Evolutionary conservation across 2,113 vertebrate genomes (phyloP).

Genomic region (Hyperopisus bebe): DNA sequence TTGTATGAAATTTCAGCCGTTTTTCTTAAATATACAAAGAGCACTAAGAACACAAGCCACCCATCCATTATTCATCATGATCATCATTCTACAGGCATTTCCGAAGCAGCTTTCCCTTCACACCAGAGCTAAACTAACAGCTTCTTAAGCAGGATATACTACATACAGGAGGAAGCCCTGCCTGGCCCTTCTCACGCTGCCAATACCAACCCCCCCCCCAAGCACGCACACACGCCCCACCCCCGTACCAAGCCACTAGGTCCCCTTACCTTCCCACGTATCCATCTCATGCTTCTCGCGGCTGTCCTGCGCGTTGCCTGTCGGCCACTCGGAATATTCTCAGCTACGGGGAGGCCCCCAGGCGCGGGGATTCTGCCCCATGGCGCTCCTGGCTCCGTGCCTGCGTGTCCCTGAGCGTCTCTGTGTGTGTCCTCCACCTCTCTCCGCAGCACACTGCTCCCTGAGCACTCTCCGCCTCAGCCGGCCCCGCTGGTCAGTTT

Average conservation of each 20-base stretch:
- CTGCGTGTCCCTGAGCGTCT: constrained; percentile 14
- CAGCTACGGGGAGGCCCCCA: constrained; percentile 49
- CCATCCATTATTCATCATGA: neutral
- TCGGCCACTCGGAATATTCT: constrained; percentile 70
- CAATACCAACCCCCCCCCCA: neutral
- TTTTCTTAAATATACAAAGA: neutral
- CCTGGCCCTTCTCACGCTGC: neutral
- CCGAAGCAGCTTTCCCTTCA: neutral
- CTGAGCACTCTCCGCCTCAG: constrained; percentile 58
- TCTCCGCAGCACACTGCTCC: constrained; percentile 59
- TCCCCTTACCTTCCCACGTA: constrained; percentile 82
- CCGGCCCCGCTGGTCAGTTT: constrained; percentile 78
- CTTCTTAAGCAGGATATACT: neutral
- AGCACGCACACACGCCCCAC: neutral
- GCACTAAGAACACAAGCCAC: neutral
- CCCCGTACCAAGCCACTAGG: neutral
- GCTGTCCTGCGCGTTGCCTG: constrained; percentile 51
- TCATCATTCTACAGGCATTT: neutral
- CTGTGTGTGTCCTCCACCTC: constrained; percentile 32
- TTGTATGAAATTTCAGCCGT: neutral
- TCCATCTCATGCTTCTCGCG: constrained; percentile 84
- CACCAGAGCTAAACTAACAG: neutral
- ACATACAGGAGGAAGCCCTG: neutral
- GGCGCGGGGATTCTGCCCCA: constrained; percentile 59
- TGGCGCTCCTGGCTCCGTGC: constrained; percentile 48